phyloP scores from a whole-genome alignment of 2,113 vertebrate species.

The Agelaius tricolor region DNA sequence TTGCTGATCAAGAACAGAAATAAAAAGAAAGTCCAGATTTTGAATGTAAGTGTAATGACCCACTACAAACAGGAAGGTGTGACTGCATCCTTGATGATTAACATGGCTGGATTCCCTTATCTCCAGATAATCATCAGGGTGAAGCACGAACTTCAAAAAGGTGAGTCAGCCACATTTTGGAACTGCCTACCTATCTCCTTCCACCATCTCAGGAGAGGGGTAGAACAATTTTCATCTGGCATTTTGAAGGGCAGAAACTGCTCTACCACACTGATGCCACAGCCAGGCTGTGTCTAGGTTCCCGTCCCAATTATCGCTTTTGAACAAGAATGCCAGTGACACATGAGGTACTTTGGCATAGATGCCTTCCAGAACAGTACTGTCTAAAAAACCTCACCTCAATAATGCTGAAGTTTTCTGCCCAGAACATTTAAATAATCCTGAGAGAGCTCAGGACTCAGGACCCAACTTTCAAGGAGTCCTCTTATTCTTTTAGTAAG shows the following conservation, averaged over 20 bases:
- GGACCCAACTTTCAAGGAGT: background rate
- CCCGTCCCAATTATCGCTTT: background rate
- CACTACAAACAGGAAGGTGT: background rate
- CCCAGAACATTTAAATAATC: background rate
- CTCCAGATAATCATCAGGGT: background rate
- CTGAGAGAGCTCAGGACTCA: background rate
- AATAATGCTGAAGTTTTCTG: background rate
- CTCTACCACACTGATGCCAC: accelerated
- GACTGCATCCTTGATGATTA: background rate
- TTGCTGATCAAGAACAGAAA: background rate
- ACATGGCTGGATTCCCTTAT: background rate
- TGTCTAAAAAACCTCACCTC: background rate
- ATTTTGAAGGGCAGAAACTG: background rate
- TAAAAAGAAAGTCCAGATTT: background rate
- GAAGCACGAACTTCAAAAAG: background rate
- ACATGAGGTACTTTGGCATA: background rate
- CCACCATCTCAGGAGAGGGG: background rate
- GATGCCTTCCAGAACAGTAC: background rate
- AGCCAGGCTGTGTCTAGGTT: background rate
- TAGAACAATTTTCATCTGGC: background rate
- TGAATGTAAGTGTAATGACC: background rate
- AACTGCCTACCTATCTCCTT: background rate
- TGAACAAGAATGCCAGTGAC: background rate
- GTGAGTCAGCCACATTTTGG: background rate
- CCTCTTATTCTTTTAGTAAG: background rate